A percentile compares a stretch with the other conserved stretches of the same genome.
Evolutionary conservation across 2,797 vertebrate species (phyloP).

Genomic region (Cygnus olor): DNA sequence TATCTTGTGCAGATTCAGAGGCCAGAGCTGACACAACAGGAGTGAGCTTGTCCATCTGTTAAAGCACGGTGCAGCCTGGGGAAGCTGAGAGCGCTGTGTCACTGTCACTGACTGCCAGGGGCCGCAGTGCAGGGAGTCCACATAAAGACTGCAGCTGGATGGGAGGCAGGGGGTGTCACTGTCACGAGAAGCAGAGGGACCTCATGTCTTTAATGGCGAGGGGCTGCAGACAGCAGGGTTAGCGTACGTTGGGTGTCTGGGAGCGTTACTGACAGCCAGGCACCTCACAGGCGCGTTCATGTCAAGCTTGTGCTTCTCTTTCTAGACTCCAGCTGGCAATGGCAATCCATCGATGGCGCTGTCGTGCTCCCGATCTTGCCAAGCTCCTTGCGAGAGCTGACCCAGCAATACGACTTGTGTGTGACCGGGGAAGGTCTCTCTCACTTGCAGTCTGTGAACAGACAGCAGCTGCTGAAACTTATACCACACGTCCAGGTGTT

Average conservation of each 20-base stretch:
- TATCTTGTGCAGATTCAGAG: neutral
- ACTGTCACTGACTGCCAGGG: neutral
- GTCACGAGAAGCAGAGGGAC: neutral
- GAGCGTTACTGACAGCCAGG: rapidly evolving
- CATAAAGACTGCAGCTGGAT: rapidly evolving
- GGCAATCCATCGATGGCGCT: constrained; percentile 89
- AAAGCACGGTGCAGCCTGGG: neutral
- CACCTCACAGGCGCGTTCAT: rapidly evolving
- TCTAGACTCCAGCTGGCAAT: constrained; percentile 84
- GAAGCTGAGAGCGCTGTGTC: neutral
- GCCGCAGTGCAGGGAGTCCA: neutral
- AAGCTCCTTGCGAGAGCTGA: constrained; percentile 75
- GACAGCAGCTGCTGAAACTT: constrained; percentile 81
- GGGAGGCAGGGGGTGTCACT: neutral
- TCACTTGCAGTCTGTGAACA: constrained; percentile 78
- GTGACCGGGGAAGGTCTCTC: constrained; percentile 91
- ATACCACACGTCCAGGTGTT: constrained; percentile 92
- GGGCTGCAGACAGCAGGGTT: neutral
- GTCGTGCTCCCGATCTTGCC: constrained; percentile 77
- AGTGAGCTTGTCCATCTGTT: neutral
- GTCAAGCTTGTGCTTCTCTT: neutral
- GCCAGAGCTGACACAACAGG: neutral
- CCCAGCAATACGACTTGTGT: constrained; percentile 85
- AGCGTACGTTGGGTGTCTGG: rapidly evolving
- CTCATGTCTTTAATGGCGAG: rapidly evolving